Evolutionary conservation across 2,797 vertebrate species (phyloP), one percentile per base, ranked within the genome.

Genomic region (Pangasius larnaudii): DNA sequence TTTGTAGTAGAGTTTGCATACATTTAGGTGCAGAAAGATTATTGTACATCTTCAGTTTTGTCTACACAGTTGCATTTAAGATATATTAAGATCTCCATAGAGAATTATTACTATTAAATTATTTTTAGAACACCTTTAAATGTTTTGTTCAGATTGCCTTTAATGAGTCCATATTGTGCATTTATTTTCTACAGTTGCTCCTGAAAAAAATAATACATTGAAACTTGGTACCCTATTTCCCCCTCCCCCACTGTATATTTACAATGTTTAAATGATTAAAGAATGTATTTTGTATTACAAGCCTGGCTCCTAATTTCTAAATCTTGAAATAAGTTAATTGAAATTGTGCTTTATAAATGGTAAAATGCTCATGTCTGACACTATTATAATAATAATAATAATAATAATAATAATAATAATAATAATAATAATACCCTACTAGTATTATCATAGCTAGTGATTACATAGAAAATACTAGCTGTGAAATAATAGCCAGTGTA

Each of bases 231-330:
- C 88, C 82, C n/a, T 87, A 22, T 84, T 81, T 85, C 65, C 67
- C 27, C 16, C 67, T 59, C 9, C 16, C 53, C 85, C 65, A 71
- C 51, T 93, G 89, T 94, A 93, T 94, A 93, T 95, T 94, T 95
- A 94, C 94, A 91, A 87, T 93, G 92, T 93, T 88, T 87, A 92
- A 92, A 91, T 91, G 95, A 96, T 95, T 95, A 96, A 96, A 95
- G 92, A 96, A 95, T 96, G 95, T 96, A 96, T 96, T 97, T 97
- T 96, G 94, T 96, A 96, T 93, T 90, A 93, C 39, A 88, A 89
- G 82, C 46, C 59, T 86, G 85, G 6, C 65, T 86, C 51, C 11
- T 67, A 5, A 82, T 63, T 82, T 46, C 33, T 42, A 5, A 53
- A 67, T 22, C 13, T 11, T 63, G 13, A 82, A 82, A 63, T 42